Evolutionary conservation across 2,113 vertebrate genomes (phyloP), one percentile per base, ranked within the genome.

Genomic region (Catharus minimus): DNA sequence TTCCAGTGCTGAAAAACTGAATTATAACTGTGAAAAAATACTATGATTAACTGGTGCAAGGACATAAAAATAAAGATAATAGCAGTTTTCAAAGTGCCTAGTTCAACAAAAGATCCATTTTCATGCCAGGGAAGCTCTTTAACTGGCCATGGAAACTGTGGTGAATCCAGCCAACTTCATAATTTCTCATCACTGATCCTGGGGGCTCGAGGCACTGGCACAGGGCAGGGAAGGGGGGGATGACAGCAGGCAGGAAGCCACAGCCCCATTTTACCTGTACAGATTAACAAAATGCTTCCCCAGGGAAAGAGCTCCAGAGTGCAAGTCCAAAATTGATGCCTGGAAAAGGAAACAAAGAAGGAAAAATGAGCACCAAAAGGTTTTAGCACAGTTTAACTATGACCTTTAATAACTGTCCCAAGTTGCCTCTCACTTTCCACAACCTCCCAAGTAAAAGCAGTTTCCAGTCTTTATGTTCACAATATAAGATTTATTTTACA

Each of bases 201-300:
- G 6, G 27, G 7, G 16, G 33, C 14, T 43, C 2, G 5, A 77
- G n/a, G 7, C 36, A 13, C 3, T 0, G 53, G 26, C 43, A 47
- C 10, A 5, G 36, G 79, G 72, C 46, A 53, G 9, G 26, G 32
- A 46, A 72, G n/a, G n/a, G 19, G 3, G 1, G 81, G 56, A 17
- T 27, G 28, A 61, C 44, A 74, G 20, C 10, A 58, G 44, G 24
- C 30, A 83, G 67, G 11, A 79, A 90, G 26, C 23, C 60, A 69
- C 43, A 68, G 52, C 4, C 32, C 11, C 8, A 3, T 39, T 97
- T 97, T 95, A 99, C 99, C 98, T 99, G 97, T 99, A 99, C 79
- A 99, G 97, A 93, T 99, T 99, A 61, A 99, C 98, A 96, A 99
- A 99, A 95, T 99, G 98, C 88, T 98, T 99, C 32, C 99, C 99